These are phyloP conservation scores for Brenthis hecate DNA, from an alignment of 2,888 invertebrate species.

Conservation along the genomic window DNA sequence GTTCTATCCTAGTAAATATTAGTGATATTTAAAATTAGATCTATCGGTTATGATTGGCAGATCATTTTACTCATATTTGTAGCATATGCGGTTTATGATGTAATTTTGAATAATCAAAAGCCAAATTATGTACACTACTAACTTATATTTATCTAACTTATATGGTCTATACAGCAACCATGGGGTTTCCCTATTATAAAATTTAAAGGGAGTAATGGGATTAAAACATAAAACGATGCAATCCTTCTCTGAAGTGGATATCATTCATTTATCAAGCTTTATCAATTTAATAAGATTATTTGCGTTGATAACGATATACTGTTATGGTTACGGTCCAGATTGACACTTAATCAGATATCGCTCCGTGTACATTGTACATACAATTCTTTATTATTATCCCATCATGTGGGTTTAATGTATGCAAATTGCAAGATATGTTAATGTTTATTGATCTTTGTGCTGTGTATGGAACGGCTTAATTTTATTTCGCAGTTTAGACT, in stretches of 20 bases:
- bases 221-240: constrained; percentile 8
- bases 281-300: constrained; percentile 26
- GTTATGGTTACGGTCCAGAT: constrained; percentile 25
- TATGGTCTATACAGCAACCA: neutral
- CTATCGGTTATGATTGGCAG: too few species aligned
- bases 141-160: neutral
- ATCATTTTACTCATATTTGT: too few species aligned
- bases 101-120: too few species aligned
- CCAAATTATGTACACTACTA: too few species aligned
- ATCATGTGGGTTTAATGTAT: constrained; percentile 35
- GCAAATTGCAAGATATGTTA: constrained; percentile 33
- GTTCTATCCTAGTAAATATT: neutral
- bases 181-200: neutral
- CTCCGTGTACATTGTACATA: constrained; percentile 21
- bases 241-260: constrained; percentile 6
- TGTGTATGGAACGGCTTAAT: neutral
- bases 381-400: constrained; percentile 31
- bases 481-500: neutral
- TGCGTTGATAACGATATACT: constrained; percentile 24
- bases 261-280: constrained; percentile 14
- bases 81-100: too few species aligned
- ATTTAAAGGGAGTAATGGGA: neutral
- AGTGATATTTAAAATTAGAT: neutral
- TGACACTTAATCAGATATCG: constrained; percentile 38
- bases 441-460: constrained; percentile 27